Evolutionary conservation across 2,888 invertebrate genomes (phyloP), one percentile per base, ranked within the genome.

Genomic region (Plebejus argus): DNA sequence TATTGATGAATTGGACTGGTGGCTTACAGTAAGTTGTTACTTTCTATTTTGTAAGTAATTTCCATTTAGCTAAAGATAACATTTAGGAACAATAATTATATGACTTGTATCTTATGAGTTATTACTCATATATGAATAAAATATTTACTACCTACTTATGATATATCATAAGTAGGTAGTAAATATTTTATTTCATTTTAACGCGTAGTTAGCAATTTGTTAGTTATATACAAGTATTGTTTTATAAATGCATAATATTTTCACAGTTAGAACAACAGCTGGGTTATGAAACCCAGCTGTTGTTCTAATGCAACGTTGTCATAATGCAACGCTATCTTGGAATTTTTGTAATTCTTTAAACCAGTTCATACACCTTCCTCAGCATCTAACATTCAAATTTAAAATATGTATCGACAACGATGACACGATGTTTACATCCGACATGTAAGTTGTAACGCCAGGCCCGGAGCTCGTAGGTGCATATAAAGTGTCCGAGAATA

Each of bases 401-500:
- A 71, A 20, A 71, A 70, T 39, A 39, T 20, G 35, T 20, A 35
- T 45, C 12, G 45, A 82, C 80, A 82, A 81, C 81, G 82, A 70
- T 78, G 61, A 35, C 56, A 74, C 58, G 78, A 82, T 81, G 81
- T 82, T 53, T 83, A 81, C 78, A 78, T 79, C 58, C 79, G 80
- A 77, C 76, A 77, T 76, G n/a, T n/a, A n/a, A n/a, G n/a, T n/a
- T n/a, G n/a, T n/a, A n/a, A n/a, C n/a, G 10, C 77, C 10, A 79
- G 70, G 79, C 79, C 83, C 85, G 82, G 81, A 82, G 82, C 80
- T 83, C 81, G 81, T 84, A 85, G 83, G 85, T 85, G 84, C 89
- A 89, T 90, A 90, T 90, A 91, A 92, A 91, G 87, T 89, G 92
- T 91, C 91, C 86, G 82, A 86, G 86, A 88, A 89, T 90, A 93